Percentiles rank a stretch among this genome's conserved stretches.
Conservation (phyloP, 1,140 invertebrate genomes). For the Lasaia peninsularis region DNA sequence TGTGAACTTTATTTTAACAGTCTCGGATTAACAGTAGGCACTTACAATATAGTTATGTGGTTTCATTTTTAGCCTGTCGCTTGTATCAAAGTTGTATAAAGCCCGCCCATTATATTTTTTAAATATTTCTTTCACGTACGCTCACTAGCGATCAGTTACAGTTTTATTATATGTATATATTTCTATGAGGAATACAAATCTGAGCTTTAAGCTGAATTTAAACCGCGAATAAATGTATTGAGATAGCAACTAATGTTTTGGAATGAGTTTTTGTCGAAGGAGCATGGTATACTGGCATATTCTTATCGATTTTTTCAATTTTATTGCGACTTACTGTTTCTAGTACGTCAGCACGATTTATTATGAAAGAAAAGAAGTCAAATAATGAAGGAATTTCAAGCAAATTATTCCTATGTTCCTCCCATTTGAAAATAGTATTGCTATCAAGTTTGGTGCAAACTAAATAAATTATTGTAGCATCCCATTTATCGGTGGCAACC, state of each 20-base stretch:
- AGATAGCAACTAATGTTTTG: neutral
- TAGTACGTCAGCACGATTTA: constrained; percentile 28
- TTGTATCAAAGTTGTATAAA: no score
- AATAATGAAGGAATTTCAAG: constrained; percentile 19
- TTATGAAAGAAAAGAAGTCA: constrained; percentile 28
- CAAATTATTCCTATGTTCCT: constrained; percentile 21
- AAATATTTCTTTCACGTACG: no score
- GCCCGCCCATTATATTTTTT: no score
- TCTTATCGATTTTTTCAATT: neutral
- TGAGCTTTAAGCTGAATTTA: no score
- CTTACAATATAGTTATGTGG: no score
- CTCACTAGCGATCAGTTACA: no score
- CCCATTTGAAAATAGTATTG: constrained; percentile 22
- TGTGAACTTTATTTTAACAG: no score
- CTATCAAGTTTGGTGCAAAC: constrained; percentile 16
- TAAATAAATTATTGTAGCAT: constrained; percentile 21
- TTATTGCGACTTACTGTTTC: constrained; percentile 22
- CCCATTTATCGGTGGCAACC: constrained; percentile 22
- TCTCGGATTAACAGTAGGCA: no score
- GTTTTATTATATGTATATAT: no score
- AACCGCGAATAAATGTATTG: no score
- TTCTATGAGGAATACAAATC: no score
- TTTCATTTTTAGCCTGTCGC: no score
- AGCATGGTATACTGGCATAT: neutral
- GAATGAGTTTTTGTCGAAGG: neutral